Evolutionary conservation across 2,888 invertebrate species (phyloP), one percentile per base, ranked within the genome.

Genomic region (Eupithecia inturbata): DNA sequence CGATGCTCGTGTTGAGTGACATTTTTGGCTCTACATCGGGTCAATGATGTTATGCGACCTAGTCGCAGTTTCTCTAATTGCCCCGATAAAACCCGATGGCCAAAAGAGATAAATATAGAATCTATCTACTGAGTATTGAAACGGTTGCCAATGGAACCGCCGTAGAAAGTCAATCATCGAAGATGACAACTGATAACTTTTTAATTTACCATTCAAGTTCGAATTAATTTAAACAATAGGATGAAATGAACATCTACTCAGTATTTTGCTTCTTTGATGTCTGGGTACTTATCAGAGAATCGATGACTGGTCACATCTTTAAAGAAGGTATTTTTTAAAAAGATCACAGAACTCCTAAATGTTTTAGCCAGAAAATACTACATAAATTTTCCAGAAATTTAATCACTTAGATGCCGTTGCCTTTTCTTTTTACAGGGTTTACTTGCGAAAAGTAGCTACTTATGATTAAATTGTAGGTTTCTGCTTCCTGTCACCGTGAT

Each of bases 161-260:
- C 87, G 83, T 93, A 92, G 93, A 92, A 94, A 94, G 93, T 90
- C 89, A 92, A 92, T 93, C 92, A 91, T 88, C 82, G 85, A 75
- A 87, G 87, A 87, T 86, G 81, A 78, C 77, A 74, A 76, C 75
- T 79, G 87, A 86, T 85, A 83, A 82, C 49, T 80, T 81, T 82
- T 84, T 84, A 82, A 84, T 84, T 83, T 80, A 76, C 69, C 77
- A 77, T 64, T 70, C 36, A 26, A 49, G 33, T 49, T 70, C 10
- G 45, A 33, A 49, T 63, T 31, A 63, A 69, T 69, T 69, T 60
- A 70, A 63, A 70, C 70, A 66, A 66, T 41, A 26, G 39, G 39
- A 39, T 22, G n/a, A 53, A 53, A 39, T 7, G 10, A 33, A 63
- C 36, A 22, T 16, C 6, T 36, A 22, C 64, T 28, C 16, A 31